Evolutionary conservation across 2,888 invertebrate genomes (phyloP).

Genomic region (Elysia crispata): DNA sequence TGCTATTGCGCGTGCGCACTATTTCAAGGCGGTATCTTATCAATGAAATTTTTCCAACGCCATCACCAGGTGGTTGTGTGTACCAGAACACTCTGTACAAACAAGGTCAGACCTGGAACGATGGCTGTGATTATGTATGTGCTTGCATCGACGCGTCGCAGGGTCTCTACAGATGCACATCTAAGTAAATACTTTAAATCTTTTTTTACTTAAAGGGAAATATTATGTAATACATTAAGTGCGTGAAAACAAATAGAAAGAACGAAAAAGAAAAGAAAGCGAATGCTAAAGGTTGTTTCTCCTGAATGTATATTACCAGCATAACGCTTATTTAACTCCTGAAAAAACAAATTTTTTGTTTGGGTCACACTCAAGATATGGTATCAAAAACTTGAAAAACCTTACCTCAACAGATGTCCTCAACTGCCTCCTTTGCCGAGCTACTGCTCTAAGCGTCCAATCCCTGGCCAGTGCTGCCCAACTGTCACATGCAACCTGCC

Average conservation of each 20-base stretch:
- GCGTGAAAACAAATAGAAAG: too few relatives aligned
- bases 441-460: conserved; percentile 59
- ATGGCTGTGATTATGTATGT: conserved; percentile 66
- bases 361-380: too few relatives aligned
- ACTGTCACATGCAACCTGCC: conserved; percentile 63
- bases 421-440: conserved; percentile 61
- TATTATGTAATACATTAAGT: not conserved
- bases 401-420: conserved; percentile 57
- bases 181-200: conserved; percentile 57
- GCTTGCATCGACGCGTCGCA: conserved; percentile 48
- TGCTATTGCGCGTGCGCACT: too few relatives aligned
- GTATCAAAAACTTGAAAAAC: too few relatives aligned
- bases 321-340: too few relatives aligned
- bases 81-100: conserved; percentile 56
- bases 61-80: conserved; percentile 60
- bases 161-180: conserved; percentile 49
- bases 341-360: too few relatives aligned
- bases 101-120: conserved; percentile 59
- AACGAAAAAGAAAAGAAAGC: too few relatives aligned
- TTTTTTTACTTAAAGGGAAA: not conserved
- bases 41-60: too few relatives aligned
- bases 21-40: too few relatives aligned
- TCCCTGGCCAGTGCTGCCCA: conserved; percentile 67
- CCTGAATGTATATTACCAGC: too few relatives aligned
- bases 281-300: too few relatives aligned